Evolutionary conservation across 1,140 invertebrate species (phyloP).

Genomic region (Leptonema lineaticorne): DNA sequence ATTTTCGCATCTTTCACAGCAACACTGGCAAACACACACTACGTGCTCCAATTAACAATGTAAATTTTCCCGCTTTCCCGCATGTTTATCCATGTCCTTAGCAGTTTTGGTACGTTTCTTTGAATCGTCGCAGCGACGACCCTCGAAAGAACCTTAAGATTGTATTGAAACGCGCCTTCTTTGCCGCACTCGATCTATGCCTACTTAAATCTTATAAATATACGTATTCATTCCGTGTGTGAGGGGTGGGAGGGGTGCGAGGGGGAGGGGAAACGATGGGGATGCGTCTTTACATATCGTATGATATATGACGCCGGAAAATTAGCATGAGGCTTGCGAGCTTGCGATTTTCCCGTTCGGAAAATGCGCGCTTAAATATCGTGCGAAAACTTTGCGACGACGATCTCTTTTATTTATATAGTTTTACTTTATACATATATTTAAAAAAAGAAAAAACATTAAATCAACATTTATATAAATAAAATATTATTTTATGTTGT

Average conservation of each 20-base stretch:
- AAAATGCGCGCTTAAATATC: not conserved
- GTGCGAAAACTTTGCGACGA: not conserved
- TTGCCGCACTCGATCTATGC: too few relatives aligned
- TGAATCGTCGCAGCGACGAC: not conserved
- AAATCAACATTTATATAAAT: too few relatives aligned
- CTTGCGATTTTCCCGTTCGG: constrained; percentile 3
- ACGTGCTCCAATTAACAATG: constrained; percentile 33
- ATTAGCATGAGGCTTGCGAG: constrained; percentile 10
- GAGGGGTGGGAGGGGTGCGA: too few relatives aligned
- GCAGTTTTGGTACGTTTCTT: constrained; percentile 13
- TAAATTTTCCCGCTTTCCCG: constrained; percentile 23
- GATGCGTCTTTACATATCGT: too few relatives aligned
- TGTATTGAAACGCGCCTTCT: not conserved
- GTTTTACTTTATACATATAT: too few relatives aligned
- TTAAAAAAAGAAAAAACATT: too few relatives aligned
- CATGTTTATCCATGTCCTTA: constrained; percentile 12
- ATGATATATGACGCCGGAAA: too few relatives aligned
- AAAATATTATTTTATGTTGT: too few relatives aligned
- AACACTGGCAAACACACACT: constrained; percentile 15
- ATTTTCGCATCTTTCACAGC: constrained; percentile 7
- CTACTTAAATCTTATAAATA: too few relatives aligned
- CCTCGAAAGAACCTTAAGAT: not conserved
- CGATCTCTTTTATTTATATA: too few relatives aligned
- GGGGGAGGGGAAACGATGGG: too few relatives aligned
- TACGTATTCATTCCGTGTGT: too few relatives aligned